Evolutionary conservation across 2,113 vertebrate species (phyloP).

Genomic region (Redunca redunca): DNA sequence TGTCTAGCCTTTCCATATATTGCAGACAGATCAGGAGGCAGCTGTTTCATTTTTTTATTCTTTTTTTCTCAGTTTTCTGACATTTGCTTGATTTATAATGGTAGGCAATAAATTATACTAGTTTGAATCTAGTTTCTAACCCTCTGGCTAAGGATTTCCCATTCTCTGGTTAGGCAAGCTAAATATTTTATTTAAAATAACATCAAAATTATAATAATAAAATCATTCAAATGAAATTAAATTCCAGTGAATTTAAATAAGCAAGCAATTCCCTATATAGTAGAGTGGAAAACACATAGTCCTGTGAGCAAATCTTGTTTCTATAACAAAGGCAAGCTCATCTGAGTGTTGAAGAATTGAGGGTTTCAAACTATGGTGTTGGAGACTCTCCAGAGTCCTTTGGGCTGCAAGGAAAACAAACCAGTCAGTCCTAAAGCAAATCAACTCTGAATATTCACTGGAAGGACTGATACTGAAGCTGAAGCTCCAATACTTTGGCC

Average conservation of each 20-base stretch:
- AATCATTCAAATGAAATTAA: constrained; percentile 35
- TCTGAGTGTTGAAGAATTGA: not conserved
- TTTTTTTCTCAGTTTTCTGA: constrained; percentile 52
- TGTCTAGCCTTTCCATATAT: not conserved
- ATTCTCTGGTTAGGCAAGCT: constrained; percentile 28
- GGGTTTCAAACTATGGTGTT: not conserved
- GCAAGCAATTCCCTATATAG: not conserved
- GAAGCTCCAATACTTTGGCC: not conserved
- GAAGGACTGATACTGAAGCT: not conserved
- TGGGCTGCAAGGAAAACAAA: not conserved
- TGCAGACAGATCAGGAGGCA: constrained; percentile 21
- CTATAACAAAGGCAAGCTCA: not conserved
- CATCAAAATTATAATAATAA: not conserved
- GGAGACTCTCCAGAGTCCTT: not conserved
- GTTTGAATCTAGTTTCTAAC: constrained; percentile 61
- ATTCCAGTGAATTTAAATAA: not conserved
- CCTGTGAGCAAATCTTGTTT: not conserved
- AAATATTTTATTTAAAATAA: constrained; percentile 58
- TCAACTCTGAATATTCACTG: not conserved
- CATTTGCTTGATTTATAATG: constrained; percentile 43
- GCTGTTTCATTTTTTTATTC: constrained; percentile 45
- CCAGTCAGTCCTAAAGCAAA: not conserved
- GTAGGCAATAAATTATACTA: constrained; percentile 65
- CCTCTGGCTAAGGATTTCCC: constrained; percentile 53
- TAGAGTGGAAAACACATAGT: not conserved